These are phyloP conservation scores for Gymnothorax javanicus DNA, from an alignment of 2,797 vertebrate species.

Conservation along the genomic window DNA sequence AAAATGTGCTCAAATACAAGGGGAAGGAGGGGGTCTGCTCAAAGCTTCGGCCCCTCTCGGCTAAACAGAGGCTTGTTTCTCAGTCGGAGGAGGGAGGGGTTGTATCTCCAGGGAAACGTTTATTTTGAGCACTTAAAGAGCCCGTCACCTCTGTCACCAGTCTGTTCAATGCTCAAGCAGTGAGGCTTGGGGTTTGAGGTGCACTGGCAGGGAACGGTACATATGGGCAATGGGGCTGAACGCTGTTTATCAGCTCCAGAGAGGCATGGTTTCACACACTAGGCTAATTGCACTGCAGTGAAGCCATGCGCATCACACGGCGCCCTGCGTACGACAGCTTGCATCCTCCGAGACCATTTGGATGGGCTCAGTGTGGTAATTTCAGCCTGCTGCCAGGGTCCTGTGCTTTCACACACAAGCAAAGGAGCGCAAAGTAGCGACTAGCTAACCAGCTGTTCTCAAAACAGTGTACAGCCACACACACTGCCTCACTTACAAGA, in stretches of 20 bases:
- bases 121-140: neutral
- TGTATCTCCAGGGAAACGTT: neutral
- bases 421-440: neutral
- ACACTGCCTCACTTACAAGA: too few relatives aligned
- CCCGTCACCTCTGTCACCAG: neutral
- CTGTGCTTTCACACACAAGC: neutral
- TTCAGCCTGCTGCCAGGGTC: neutral
- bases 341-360: neutral
- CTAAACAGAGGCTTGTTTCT: neutral
- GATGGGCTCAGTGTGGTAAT: neutral
- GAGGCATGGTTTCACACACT: neutral
- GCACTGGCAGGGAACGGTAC: neutral
- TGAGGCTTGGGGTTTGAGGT: neutral
- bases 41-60: neutral
- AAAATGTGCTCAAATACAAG: neutral
- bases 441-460: too few relatives aligned
- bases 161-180: neutral
- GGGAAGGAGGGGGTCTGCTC: neutral
- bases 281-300: slow-evolving; percentile 10
- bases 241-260: slow-evolving; percentile 7
- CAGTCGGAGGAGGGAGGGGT: neutral
- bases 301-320: neutral
- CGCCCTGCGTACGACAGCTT: neutral
- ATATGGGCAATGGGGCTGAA: neutral
- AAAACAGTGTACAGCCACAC: too few relatives aligned